Percentiles rank a stretch among this genome's conserved stretches.
These are phyloP conservation scores for Adelges cooleyi DNA, from an alignment of 1,140 invertebrate genomes.

Conservation along the genomic window DNA sequence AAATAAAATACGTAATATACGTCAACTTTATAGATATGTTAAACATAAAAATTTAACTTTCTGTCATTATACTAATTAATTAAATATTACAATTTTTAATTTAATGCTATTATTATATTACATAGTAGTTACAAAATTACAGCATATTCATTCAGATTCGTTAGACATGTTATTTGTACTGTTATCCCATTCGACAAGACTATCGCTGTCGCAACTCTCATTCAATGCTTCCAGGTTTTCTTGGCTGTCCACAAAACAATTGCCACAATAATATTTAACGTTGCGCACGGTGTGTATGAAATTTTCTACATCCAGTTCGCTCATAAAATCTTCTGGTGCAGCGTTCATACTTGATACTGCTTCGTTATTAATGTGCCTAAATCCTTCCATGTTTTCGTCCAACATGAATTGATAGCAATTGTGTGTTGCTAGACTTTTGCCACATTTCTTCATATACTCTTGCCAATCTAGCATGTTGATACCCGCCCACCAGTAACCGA, in stretches of 20 bases:
- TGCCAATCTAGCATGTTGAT: constrained; percentile 30
- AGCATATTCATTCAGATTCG: not conserved
- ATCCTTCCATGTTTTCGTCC: not conserved
- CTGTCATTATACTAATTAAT: constrained; percentile 2
- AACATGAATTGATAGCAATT: constrained; percentile 1
- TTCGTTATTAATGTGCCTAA: not conserved
- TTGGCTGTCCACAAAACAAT: not conserved
- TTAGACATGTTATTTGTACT: not conserved
- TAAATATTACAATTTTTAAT: not conserved
- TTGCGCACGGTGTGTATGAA: constrained; percentile 22
- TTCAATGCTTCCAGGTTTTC: not conserved
- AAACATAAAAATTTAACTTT: not conserved
- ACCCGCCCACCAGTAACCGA: constrained; percentile 31
- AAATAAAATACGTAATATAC: not conserved
- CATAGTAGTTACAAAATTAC: too few relatives aligned
- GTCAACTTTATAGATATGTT: not conserved
- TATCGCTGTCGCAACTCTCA: not conserved
- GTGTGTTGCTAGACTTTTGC: not conserved
- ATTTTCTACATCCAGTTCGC: constrained; percentile 19
- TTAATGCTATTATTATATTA: not conserved
- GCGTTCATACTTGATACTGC: not conserved
- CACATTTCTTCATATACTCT: constrained; percentile 3
- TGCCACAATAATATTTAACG: constrained; percentile 17
- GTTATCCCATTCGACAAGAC: not conserved
- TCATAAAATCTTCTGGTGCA: constrained; percentile 19